phyloP scores from a whole-genome alignment of 2,888 invertebrate genomes.

The Nineta flava region DNA sequence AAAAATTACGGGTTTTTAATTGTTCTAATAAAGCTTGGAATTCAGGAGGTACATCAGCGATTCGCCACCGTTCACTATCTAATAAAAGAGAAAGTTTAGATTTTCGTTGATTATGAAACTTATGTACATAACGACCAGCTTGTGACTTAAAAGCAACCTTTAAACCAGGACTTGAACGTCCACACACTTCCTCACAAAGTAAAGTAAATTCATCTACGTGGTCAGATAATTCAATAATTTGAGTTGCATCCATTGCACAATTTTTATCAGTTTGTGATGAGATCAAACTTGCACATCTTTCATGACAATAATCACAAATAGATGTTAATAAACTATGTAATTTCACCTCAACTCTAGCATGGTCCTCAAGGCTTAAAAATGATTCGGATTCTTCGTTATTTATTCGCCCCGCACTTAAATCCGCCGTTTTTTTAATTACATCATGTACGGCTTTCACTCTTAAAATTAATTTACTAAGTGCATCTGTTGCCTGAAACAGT shows the following conservation, averaged over 20 bases:
- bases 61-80: conserved; percentile 87
- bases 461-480: conserved; percentile 42
- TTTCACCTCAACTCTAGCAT: conserved; percentile 48
- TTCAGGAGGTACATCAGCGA: conserved; percentile 77
- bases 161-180: conserved; percentile 60
- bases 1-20: conserved; percentile 34
- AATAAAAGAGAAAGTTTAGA: conserved; percentile 68
- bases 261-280: conserved; percentile 59
- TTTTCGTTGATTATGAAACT: conserved; percentile 79
- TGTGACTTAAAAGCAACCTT: conserved; percentile 71
- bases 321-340: conserved; percentile 61
- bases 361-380: conserved; percentile 52
- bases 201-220: conserved; percentile 66
- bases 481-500: conserved; percentile 23
- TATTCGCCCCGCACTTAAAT: conserved; percentile 39
- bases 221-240: conserved; percentile 59
- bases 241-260: conserved; percentile 51
- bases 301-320: conserved; percentile 86
- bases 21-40: conserved; percentile 72
- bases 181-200: conserved; percentile 59
- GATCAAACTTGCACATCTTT: conserved; percentile 77
- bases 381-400: conserved; percentile 33
- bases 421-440: conserved; percentile 62
- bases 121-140: conserved; percentile 79
- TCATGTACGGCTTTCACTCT: conserved; percentile 59